A percentile compares a stretch with the other conserved stretches of the same genome.
Conservation (phyloP, 2,888 invertebrate genomes). For the Theretra japonica region DNA sequence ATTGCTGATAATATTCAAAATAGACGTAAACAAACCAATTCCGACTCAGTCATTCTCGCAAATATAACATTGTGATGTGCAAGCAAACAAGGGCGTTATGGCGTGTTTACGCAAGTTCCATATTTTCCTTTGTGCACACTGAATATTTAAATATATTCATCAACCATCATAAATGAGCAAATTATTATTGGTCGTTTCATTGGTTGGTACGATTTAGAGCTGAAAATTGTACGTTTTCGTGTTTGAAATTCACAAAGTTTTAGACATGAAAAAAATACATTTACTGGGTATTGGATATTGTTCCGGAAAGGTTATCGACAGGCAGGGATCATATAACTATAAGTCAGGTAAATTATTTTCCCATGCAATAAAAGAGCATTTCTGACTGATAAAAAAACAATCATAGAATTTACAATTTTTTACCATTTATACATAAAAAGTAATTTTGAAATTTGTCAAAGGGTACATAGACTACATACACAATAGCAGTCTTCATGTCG, state of each 20-base stretch:
- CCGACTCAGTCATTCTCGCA: slow-evolving; percentile 37
- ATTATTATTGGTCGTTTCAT: not conserved
- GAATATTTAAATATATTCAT: not conserved
- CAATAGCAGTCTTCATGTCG: not conserved
- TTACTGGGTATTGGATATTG: no score
- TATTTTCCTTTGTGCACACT: slow-evolving; percentile 8
- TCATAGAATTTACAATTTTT: not conserved
- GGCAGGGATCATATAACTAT: no score
- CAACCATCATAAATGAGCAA: not conserved
- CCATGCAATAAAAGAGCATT: no score
- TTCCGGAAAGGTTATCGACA: no score
- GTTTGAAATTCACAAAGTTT: no score
- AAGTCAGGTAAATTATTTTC: no score
- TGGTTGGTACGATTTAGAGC: no score
- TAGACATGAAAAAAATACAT: no score
- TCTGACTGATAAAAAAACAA: no score
- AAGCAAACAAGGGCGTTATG: slow-evolving; percentile 66
- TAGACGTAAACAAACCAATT: slow-evolving; percentile 24
- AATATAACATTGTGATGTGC: slow-evolving; percentile 74
- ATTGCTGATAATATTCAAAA: slow-evolving; percentile 21
- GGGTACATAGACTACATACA: not conserved
- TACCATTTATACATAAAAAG: no score
- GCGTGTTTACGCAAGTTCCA: slow-evolving; percentile 47
- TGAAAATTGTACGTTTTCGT: not conserved
- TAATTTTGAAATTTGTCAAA: no score